These are phyloP conservation scores for Tapirus terrestris DNA, from an alignment of 2,113 vertebrate genomes.

Conservation along the genomic window DNA sequence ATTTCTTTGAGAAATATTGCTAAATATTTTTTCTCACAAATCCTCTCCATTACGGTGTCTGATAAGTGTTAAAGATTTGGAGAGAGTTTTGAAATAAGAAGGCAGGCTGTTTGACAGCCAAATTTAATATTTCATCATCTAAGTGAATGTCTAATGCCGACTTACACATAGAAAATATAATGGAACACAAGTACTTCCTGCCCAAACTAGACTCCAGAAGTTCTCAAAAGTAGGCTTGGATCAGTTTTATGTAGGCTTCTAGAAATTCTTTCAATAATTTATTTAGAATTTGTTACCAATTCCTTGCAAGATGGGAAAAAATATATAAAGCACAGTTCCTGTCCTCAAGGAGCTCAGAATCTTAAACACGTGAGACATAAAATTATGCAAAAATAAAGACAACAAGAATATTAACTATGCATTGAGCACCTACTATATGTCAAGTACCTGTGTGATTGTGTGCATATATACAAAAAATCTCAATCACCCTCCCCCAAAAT, in stretches of 20 bases:
- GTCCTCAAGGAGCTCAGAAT: neutral
- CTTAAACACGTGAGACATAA: neutral
- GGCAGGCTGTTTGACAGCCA: neutral
- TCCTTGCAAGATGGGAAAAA: slow-evolving; percentile 1
- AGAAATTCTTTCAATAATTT: neutral
- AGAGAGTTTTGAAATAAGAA: neutral
- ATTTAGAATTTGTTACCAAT: neutral
- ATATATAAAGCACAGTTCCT: neutral
- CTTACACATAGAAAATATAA: neutral
- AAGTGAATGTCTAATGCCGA: neutral
- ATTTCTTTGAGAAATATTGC: neutral
- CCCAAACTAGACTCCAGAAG: neutral
- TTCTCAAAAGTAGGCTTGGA: slow-evolving; percentile 10
- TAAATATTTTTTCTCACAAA: slow-evolving; percentile 37
- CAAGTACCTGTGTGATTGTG: neutral
- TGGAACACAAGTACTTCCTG: neutral
- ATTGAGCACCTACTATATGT: neutral
- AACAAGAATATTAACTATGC: neutral
- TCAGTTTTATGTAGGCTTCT: neutral
- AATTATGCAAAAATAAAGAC: slow-evolving; percentile 28
- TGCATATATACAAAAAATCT: neutral
- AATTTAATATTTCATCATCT: slow-evolving; percentile 32
- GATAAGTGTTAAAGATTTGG: neutral
- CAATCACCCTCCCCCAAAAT: neutral
- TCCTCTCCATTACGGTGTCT: neutral